These are phyloP conservation scores for Ryuthela nishihirai DNA, from an alignment of 2,888 invertebrate genomes.

Conservation along the genomic window DNA sequence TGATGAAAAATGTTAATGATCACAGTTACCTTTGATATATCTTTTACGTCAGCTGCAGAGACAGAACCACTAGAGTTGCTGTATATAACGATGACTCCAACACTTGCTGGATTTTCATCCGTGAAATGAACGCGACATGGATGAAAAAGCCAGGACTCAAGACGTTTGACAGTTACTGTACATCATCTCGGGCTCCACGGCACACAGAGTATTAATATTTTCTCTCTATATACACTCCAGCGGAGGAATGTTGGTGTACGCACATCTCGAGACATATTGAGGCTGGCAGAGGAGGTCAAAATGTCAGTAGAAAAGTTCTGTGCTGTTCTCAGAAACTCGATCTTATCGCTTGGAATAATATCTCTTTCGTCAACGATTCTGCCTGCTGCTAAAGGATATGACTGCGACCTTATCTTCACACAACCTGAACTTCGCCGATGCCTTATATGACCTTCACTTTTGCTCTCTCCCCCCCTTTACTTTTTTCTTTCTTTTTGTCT, in stretches of 20 bases:
- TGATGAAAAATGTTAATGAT: too few relatives aligned
- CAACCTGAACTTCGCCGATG: conserved; percentile 12
- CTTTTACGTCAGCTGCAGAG: too few relatives aligned
- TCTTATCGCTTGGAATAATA: conserved; percentile 34
- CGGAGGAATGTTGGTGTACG: not conserved
- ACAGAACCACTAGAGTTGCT: too few relatives aligned
- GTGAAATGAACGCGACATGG: too few relatives aligned
- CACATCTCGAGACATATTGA: conserved; percentile 8
- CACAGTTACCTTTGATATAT: too few relatives aligned
- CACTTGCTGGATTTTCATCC: too few relatives aligned
- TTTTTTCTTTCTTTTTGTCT: conserved; percentile 20
- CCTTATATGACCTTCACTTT: conserved; percentile 6
- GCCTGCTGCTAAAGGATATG: conserved; percentile 18
- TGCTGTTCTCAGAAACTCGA: conserved; percentile 34
- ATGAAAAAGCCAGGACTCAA: too few relatives aligned
- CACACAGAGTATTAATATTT: too few relatives aligned
- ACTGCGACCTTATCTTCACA: conserved; percentile 20
- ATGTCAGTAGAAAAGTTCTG: conserved; percentile 26
- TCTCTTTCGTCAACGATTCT: conserved; percentile 34
- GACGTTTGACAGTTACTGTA: too few relatives aligned
- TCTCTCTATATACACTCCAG: too few relatives aligned
- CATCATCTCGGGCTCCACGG: too few relatives aligned
- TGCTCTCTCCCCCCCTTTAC: conserved; percentile 1
- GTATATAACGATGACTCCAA: too few relatives aligned
- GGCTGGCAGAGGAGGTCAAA: conserved; percentile 27